Evolutionary conservation across 2,888 invertebrate genomes (phyloP).

Genomic region (Drosophila barbarae): DNA sequence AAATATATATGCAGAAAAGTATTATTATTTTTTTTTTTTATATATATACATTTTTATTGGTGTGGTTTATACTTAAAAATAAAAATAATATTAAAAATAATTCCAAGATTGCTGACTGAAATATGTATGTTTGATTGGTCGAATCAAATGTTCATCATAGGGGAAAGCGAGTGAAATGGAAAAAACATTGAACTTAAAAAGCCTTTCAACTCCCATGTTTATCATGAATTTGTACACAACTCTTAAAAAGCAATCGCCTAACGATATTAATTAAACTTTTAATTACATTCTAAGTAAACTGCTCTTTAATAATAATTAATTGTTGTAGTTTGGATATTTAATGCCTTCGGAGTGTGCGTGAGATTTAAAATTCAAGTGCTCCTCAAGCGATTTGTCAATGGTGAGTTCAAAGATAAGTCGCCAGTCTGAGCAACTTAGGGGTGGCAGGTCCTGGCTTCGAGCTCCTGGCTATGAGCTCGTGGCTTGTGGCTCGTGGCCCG

Average conservation of each 20-base stretch:
- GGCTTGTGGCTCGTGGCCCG: slow-evolving; percentile 21
- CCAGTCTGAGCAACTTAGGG: slow-evolving; percentile 2
- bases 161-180: not conserved
- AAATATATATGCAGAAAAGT: too few relatives aligned
- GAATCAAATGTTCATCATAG: too few relatives aligned
- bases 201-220: too few relatives aligned
- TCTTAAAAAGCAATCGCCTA: not conserved
- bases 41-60: too few relatives aligned
- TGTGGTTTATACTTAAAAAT: not conserved
- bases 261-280: not conserved
- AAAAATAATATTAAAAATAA: not conserved
- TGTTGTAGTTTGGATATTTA: too few relatives aligned
- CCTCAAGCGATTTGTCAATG: slow-evolving; percentile 8
- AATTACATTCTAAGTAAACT: not conserved
- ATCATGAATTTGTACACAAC: not conserved
- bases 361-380: slow-evolving; percentile 2
- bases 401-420: slow-evolving; percentile 20
- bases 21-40: too few relatives aligned
- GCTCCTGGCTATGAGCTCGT: not conserved
- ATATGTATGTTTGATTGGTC: too few relatives aligned
- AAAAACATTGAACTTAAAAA: too few relatives aligned
- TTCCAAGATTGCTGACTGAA: not conserved
- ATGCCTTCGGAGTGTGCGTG: not conserved
- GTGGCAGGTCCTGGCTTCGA: not conserved
- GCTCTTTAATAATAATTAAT: not conserved